These are phyloP conservation scores for Porites divaricata DNA, from an alignment of 92 coral and sea anemone genomes.

Conservation along the genomic window DNA sequence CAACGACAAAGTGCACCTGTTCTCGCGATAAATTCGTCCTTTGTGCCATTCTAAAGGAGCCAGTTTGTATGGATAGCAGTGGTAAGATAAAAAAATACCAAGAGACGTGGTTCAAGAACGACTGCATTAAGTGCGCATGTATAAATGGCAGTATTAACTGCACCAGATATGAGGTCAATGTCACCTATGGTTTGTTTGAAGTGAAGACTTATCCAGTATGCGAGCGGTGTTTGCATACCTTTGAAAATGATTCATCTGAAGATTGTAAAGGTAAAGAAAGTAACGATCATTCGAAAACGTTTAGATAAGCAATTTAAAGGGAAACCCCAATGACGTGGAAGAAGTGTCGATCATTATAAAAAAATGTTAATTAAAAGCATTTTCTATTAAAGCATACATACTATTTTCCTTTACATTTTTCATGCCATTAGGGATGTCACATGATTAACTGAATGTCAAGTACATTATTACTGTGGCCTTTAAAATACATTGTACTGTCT, in stretches of 20 bases:
- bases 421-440: too few relatives aligned
- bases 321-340: too few relatives aligned
- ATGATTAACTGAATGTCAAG: too few relatives aligned
- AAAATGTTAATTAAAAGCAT: too few relatives aligned
- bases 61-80: not conserved
- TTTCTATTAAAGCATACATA: too few relatives aligned
- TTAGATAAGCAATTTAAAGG: too few relatives aligned
- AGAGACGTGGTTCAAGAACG: not conserved
- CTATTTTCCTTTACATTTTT: too few relatives aligned
- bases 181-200: slow-evolving; percentile 2
- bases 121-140: not conserved
- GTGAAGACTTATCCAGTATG: not conserved
- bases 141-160: not conserved
- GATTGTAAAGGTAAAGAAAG: not conserved
- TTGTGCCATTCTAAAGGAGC: not conserved
- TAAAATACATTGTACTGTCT: too few relatives aligned
- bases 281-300: too few relatives aligned
- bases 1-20: not conserved
- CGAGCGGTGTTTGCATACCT: not conserved
- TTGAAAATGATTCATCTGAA: not conserved
- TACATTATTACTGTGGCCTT: too few relatives aligned
- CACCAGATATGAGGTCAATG: slow-evolving; percentile 5
- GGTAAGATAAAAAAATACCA: not conserved
- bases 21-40: not conserved
- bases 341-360: too few relatives aligned